Conservation (phyloP, 2,113 vertebrate genomes). For the Condylura cristata region DNA sequence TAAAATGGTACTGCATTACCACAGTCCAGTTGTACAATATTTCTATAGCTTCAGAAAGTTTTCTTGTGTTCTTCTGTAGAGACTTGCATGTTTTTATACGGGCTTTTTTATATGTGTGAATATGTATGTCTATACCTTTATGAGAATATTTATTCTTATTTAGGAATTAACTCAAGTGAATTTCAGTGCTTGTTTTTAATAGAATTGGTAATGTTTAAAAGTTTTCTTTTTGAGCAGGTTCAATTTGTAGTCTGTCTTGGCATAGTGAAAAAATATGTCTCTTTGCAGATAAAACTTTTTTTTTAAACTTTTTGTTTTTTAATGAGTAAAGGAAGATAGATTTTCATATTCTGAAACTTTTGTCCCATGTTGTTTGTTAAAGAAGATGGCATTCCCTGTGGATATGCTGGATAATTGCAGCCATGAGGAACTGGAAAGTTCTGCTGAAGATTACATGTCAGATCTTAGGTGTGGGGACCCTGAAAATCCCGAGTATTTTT, state of each 20-base stretch:
- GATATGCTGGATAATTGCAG: slow-evolving; percentile 88
- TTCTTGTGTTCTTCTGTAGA: background rate
- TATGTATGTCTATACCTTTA: background rate
- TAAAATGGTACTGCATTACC: background rate
- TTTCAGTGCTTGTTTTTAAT: slow-evolving; percentile 37
- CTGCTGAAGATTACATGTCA: slow-evolving; percentile 86
- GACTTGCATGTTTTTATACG: slow-evolving; percentile 4
- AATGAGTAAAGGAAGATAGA: background rate
- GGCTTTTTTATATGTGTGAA: background rate
- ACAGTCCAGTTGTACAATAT: background rate
- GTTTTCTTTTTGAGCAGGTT: background rate
- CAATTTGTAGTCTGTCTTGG: background rate
- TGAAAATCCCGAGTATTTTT: slow-evolving; percentile 83
- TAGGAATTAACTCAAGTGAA: background rate
- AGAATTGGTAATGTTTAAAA: background rate
- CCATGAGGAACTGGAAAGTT: slow-evolving; percentile 87
- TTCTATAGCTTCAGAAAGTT: background rate
- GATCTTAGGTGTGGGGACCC: slow-evolving; percentile 85
- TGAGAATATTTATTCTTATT: slow-evolving; percentile 6
- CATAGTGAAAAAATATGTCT: background rate
- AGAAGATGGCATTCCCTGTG: slow-evolving; percentile 93
- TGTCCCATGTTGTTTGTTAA: slow-evolving; percentile 65
- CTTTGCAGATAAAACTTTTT: background rate
- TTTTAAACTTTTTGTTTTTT: no score
- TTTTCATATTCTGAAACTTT: slow-evolving; percentile 45